Evolutionary conservation across 2,888 invertebrate genomes (phyloP).

Genomic region (Crossocerus cetratus): DNA sequence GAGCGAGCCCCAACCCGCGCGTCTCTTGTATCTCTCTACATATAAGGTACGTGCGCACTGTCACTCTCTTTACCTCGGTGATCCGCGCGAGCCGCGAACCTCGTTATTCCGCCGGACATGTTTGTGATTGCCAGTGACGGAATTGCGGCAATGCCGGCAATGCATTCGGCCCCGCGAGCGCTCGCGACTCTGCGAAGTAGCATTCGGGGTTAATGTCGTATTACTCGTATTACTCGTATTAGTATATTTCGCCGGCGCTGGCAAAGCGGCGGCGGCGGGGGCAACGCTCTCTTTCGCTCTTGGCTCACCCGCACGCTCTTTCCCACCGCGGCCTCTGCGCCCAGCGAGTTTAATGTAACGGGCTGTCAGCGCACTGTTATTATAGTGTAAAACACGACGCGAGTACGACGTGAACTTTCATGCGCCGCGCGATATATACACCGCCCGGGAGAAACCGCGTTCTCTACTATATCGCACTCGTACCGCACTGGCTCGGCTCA

Average conservation of each 20-base stretch:
- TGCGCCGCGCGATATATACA: neutral
- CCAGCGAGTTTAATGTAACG: neutral
- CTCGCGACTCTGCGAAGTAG: neutral
- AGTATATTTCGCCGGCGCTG: neutral
- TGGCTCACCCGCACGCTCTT: neutral
- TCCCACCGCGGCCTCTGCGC: neutral
- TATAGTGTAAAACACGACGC: constrained; percentile 5
- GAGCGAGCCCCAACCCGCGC: neutral
- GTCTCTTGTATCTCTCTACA: neutral
- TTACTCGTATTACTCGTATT: neutral
- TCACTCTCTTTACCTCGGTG: too few species aligned
- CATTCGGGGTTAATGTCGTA: neutral
- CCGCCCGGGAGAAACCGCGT: neutral
- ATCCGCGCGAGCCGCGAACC: too few species aligned
- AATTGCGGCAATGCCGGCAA: too few species aligned
- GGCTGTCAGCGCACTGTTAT: too few species aligned
- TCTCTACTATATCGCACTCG: neutral
- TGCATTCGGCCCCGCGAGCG: too few species aligned
- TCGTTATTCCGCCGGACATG: neutral
- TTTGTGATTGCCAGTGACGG: too few species aligned
- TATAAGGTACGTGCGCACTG: too few species aligned
- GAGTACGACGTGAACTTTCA: neutral
- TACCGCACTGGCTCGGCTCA: too few species aligned
- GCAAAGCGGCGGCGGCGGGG: neutral
- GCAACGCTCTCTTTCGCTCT: too few species aligned